Conservation (phyloP, 2,797 vertebrate genomes). For the Carcharodon carcharias region DNA sequence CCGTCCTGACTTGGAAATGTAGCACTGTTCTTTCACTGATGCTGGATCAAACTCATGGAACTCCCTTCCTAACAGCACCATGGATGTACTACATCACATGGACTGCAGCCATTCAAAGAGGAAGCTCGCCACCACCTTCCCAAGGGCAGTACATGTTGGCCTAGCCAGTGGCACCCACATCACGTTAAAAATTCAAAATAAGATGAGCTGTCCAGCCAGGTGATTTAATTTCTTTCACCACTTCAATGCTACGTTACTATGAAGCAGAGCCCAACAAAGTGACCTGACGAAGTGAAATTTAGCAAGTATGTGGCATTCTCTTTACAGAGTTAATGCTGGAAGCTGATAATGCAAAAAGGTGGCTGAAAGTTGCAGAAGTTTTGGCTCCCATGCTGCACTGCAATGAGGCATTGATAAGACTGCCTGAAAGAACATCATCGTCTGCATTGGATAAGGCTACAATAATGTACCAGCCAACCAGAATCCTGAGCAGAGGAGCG, state of each 20-base stretch:
- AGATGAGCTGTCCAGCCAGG: background rate
- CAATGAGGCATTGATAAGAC: background rate
- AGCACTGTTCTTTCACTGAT: no score
- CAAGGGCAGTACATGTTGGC: no score
- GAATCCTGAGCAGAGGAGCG: background rate
- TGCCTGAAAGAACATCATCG: background rate
- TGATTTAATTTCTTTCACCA: background rate
- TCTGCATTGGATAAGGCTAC: background rate
- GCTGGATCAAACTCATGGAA: no score
- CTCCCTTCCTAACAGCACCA: no score
- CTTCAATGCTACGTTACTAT: background rate
- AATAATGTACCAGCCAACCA: background rate
- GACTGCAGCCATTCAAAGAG: no score
- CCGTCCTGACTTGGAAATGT: no score
- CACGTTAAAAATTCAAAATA: no score
- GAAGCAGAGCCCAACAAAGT: background rate
- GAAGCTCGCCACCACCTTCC: no score
- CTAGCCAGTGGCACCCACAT: no score
- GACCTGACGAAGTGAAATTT: background rate
- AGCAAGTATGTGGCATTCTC: background rate
- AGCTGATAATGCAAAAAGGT: background rate
- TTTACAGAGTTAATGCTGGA: background rate
- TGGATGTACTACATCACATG: no score
- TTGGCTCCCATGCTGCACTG: background rate
- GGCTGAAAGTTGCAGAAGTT: background rate